Evolutionary conservation across 2,888 invertebrate species (phyloP).

Genomic region (Craniophora ligustri): DNA sequence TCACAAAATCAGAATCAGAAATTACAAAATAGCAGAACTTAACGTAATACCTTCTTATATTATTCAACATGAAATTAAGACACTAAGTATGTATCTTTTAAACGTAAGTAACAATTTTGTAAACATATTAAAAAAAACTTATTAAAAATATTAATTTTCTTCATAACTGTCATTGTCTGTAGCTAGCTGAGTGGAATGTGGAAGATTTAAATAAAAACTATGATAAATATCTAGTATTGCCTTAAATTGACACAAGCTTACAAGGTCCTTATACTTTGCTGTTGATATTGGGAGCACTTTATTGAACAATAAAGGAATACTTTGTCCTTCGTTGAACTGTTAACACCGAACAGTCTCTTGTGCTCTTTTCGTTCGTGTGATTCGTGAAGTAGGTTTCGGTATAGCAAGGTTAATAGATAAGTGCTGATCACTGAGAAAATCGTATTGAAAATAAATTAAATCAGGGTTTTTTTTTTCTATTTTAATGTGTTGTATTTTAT

Average conservation of each 20-base stretch:
- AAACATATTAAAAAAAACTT: no score
- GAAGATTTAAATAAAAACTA: conserved; percentile 7
- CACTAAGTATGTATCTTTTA: no score
- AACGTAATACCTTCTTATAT: background rate
- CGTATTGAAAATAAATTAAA: conserved; percentile 29
- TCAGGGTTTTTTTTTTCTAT: conserved; percentile 26
- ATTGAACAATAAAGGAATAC: conserved; percentile 12
- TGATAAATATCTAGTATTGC: conserved; percentile 6
- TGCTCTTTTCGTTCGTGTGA: conserved; percentile 12
- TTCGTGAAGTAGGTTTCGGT: conserved; percentile 11
- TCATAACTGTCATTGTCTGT: background rate
- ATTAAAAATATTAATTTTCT: no score
- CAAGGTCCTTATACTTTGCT: conserved; percentile 12
- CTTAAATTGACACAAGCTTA: conserved; percentile 9
- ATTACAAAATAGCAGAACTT: conserved; percentile 4
- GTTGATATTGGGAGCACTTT: conserved; percentile 9
- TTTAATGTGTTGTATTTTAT: conserved; percentile 33
- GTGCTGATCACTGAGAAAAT: conserved; percentile 25
- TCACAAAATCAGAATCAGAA: conserved; percentile 5
- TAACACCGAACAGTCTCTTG: conserved; percentile 8
- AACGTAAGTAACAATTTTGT: no score
- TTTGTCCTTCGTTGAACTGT: conserved; percentile 6
- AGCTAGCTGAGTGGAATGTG: conserved; percentile 5
- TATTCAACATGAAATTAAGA: no score
- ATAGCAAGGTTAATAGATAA: conserved; percentile 16